These are phyloP conservation scores for Caenorhabditis briggsae DNA, from an alignment of 1,140 invertebrate species.

Conservation along the genomic window DNA sequence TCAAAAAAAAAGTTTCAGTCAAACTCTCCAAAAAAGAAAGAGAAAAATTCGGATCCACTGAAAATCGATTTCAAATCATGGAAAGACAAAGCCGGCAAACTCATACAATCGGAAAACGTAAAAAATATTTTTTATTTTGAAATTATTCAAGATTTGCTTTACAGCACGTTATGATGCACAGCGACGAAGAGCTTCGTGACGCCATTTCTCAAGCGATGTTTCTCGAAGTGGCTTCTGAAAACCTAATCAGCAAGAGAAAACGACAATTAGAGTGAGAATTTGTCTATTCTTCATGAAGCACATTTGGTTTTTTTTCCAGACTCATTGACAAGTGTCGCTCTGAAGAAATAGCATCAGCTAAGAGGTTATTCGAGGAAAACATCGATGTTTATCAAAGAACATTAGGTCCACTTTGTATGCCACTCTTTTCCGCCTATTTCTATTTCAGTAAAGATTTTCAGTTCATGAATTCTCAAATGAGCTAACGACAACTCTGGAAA, in stretches of 20 bases:
- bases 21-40: background rate
- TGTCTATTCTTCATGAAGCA: background rate
- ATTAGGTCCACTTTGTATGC: too few relatives aligned
- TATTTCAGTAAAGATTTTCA: background rate
- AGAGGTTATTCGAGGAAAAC: background rate
- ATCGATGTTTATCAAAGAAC: background rate
- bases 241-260: constrained; percentile 13
- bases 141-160: background rate
- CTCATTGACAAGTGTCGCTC: background rate
- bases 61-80: constrained; percentile 11
- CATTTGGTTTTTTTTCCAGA: constrained; percentile 1
- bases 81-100: background rate
- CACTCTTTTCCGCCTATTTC: background rate
- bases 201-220: constrained; percentile 4
- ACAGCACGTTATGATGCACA: constrained; percentile 33
- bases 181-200: background rate
- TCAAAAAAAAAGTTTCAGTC: background rate
- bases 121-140: background rate
- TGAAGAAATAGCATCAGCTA: background rate
- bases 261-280: constrained; percentile 4
- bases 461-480: background rate
- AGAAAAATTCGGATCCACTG: background rate
- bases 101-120: constrained; percentile 22
- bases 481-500: background rate
- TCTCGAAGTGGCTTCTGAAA: background rate